These are phyloP conservation scores for Rhynchonycteris naso DNA, from an alignment of 2,797 vertebrate species.

Conservation along the genomic window DNA sequence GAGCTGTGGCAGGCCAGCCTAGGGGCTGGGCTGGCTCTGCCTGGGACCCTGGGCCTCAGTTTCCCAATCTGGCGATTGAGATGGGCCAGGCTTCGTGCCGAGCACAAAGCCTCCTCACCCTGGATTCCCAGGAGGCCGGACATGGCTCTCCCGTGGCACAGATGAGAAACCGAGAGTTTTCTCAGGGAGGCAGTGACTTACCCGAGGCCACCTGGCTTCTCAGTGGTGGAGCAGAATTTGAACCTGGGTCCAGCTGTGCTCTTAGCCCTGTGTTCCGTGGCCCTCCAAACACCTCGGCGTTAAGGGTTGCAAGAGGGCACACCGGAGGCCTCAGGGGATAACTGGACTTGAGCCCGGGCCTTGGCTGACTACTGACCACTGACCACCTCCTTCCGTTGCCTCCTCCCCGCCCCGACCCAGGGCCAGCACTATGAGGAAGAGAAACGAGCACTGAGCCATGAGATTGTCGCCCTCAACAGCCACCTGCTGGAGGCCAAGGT, in stretches of 20 bases:
- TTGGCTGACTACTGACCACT: background rate
- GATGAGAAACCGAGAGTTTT: background rate
- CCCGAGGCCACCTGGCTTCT: background rate
- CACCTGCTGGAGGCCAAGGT: conserved; percentile 98
- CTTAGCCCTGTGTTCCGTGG: background rate
- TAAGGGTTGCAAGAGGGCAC: conserved; percentile 59
- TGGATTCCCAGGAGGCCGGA: background rate
- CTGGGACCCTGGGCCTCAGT: background rate
- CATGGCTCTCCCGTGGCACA: fast-evolving
- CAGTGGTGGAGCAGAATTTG: background rate
- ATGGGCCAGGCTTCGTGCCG: background rate
- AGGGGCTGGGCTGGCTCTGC: background rate
- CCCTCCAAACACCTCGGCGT: background rate
- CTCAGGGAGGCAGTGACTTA: background rate
- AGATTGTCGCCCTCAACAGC: conserved; percentile 97
- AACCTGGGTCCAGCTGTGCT: background rate
- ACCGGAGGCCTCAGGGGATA: background rate
- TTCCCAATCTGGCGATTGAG: background rate
- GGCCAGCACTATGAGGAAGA: conserved; percentile 96
- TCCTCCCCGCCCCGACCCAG: conserved; percentile 84
- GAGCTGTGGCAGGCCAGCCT: background rate
- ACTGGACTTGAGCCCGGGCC: background rate
- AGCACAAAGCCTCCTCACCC: too few relatives aligned
- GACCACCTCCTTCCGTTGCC: conserved; percentile 58
- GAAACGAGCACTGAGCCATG: conserved; percentile 94